Conservation (phyloP, 2,888 invertebrate genomes). For the Leucozona laternaria region DNA sequence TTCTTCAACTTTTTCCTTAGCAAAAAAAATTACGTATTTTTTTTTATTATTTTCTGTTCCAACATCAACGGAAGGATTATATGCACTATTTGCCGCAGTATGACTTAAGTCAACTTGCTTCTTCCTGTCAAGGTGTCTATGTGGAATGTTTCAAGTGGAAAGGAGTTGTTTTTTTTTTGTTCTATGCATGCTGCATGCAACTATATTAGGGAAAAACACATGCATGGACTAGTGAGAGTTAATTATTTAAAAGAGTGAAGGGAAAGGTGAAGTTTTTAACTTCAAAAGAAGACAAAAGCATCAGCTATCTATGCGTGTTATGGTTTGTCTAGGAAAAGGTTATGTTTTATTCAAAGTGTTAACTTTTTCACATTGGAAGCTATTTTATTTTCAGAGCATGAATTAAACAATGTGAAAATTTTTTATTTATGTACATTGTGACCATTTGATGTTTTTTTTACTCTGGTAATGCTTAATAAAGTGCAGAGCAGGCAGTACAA, state of each 20-base stretch:
- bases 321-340: slow-evolving; percentile 1
- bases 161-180: not conserved
- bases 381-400: not conserved
- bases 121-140: slow-evolving; percentile 55
- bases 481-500: too few relatives aligned
- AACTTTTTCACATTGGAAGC: not conserved
- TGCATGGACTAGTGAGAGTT: slow-evolving; percentile 28
- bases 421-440: not conserved
- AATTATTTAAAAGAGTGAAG: slow-evolving; percentile 51
- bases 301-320: not conserved
- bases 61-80: slow-evolving; percentile 45
- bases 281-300: not conserved
- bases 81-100: slow-evolving; percentile 66
- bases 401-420: not conserved
- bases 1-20: not conserved
- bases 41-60: not conserved
- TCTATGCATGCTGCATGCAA: slow-evolving; percentile 31
- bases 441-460: not conserved
- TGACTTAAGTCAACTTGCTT: slow-evolving; percentile 56
- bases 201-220: not conserved
- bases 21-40: not conserved
- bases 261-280: slow-evolving; percentile 36
- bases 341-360: slow-evolving; percentile 18
- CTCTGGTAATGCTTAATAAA: too few relatives aligned
- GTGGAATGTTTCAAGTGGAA: slow-evolving; percentile 35